Conservation (phyloP, 2,797 vertebrate genomes). For the Hylomyscus alleni region DNA sequence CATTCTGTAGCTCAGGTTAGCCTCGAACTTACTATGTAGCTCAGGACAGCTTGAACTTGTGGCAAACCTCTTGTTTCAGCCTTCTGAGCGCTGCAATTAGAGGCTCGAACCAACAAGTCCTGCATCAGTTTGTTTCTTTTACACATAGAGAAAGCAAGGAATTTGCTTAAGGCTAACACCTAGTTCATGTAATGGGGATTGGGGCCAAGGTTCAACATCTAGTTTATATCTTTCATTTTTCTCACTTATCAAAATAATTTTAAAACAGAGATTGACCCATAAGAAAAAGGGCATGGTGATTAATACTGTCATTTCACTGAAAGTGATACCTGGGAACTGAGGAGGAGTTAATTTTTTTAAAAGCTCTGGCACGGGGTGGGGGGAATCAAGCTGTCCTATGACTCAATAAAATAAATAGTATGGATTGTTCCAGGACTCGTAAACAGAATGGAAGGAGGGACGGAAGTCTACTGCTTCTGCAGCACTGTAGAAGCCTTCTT, state of each 20-base stretch:
- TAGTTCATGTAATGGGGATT: neutral
- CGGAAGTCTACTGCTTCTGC: neutral
- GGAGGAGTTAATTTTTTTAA: neutral
- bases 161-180: neutral
- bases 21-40: neutral
- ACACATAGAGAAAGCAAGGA: neutral
- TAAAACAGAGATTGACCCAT: neutral
- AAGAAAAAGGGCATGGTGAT: neutral
- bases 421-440: neutral
- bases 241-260: constrained; percentile 20
- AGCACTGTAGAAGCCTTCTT: neutral
- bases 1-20: neutral
- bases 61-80: neutral
- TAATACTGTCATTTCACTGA: neutral
- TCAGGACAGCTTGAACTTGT: neutral
- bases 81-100: neutral
- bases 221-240: neutral
- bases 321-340: neutral
- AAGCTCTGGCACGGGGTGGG: neutral
- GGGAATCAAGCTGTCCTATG: neutral
- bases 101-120: neutral
- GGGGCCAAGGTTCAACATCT: neutral
- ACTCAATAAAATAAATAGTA: constrained; percentile 4
- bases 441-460: neutral
- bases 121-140: neutral